phyloP scores from a whole-genome alignment of 2,113 vertebrate species.

The Beaufortia kweichowensis region DNA sequence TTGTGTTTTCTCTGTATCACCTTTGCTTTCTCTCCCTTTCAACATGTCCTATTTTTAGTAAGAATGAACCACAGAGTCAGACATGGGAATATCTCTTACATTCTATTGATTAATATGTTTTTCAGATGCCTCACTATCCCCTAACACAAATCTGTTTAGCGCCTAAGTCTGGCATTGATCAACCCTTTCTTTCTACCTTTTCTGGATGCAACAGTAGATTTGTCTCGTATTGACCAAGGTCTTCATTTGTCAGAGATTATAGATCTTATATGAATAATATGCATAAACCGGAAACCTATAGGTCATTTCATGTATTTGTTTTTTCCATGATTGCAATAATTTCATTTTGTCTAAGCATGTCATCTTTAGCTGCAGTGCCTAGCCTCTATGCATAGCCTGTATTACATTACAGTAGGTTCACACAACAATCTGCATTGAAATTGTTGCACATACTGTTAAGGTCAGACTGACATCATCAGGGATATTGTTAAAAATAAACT shows the following conservation, averaged over 20 bases:
- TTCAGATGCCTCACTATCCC: not conserved
- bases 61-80: not conserved
- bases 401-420: no score
- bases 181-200: not conserved
- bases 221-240: not conserved
- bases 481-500: not conserved
- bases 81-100: not conserved
- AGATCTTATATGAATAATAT: not conserved
- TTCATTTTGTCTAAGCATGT: no score
- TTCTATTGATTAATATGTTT: not conserved
- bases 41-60: slow-evolving; percentile 1
- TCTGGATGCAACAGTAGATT: not conserved
- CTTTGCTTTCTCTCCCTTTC: not conserved
- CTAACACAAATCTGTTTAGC: not conserved
- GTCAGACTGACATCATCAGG: no score
- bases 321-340: no score
- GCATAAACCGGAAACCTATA: not conserved
- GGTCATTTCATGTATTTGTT: no score
- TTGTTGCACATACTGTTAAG: no score
- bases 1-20: slow-evolving; percentile 13
- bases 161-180: not conserved
- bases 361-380: no score
- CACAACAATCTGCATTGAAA: no score
- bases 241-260: not conserved
- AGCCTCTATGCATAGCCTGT: no score